Evolutionary conservation across 64 coral and sea anemone genomes (phyloP), one percentile per base, ranked within the genome.

Genomic region (Montipora capricornis): DNA sequence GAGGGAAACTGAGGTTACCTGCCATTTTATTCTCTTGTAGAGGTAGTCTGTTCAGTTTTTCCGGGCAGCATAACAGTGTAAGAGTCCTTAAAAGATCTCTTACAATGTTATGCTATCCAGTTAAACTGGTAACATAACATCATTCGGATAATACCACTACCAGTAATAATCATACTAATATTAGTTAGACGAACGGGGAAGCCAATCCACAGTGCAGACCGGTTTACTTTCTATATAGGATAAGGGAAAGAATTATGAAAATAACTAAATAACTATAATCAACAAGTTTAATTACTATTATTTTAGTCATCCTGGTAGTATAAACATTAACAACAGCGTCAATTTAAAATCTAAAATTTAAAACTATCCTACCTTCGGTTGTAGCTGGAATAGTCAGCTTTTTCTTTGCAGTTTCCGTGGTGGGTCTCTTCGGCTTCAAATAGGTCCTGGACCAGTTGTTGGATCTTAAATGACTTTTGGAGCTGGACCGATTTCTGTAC

Each of bases 31-130:
- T 55, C 10, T 10, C 52, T 55, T 3, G 10, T 10, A 5, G 52
- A 5, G 52, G 61, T 16, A 64, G 45, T 51, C 44, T 3, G 66
- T 76, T 14, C 19, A 75, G 84, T 10, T 80, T 73, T 88, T 80
- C 92, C 84, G 37, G 59, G 55, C 75, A 93, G 92, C 92, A 93
- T 48, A 93, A 80, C 82, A 88, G 37, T 84, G 92, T 76, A 88
- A 93, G 92, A 93, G 92, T 37, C 79, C 87, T 16, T 93, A 11
- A 47, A 93, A 87, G 87, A 93, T 93, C 92, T 93, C 92, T 93
- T 93, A 93, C 92, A 84, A 93, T 93, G 92, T 93, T 93, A 93
- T 93, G 92, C 92, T 93, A 93, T 50, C 74, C 71, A 84, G 92
- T 76, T 44, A 80, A 73, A 49, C 76, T 78, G 44, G 2, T 17